Evolutionary conservation across 2,888 invertebrate genomes (phyloP), one percentile per base, ranked within the genome.

Genomic region (Erynnis tages): DNA sequence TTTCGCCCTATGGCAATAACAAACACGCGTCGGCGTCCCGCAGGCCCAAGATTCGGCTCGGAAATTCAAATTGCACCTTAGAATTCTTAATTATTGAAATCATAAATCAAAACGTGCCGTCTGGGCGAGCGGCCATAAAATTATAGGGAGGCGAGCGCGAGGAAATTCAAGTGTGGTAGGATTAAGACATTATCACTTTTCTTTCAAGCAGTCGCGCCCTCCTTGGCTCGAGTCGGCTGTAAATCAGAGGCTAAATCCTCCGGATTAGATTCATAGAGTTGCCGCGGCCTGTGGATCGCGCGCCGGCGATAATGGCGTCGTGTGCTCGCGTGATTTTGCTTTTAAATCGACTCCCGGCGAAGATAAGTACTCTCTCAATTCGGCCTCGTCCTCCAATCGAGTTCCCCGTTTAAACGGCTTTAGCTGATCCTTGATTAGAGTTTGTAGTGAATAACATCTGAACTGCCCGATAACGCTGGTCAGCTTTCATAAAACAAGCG

Each of bases 121-220:
- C 85, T 86, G 85, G 73, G 85, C 81, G 79, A 73, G 80, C 81
- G 85, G 85, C 87, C 85, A 85, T 87, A 85, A 88, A 88, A 87
- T 85, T 80, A 74, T 71, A 75, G 76, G 82, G 71, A 60, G 67
- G 66, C 41, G 35, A 46, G 40, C 50, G 63, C 67, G 69, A 72
- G 75, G 67, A 76, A 74, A 70, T 78, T 85, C 82, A 74, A 88
- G 90, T 90, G 90, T 89, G 90, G 83, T 86, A 83, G 91, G 91
- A 91, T 91, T 91, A 91, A 91, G 91, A 91, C 91, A 91, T 92
- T 91, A 92, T 91, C 91, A 91, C 91, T 92, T 91, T 92, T 91
- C 91, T 91, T 91, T 90, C 75, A 67, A 81, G 80, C 79, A 82
- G 76, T 76, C 76, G 78, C 80, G 85, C 86, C 87, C 84, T 80